Evolutionary conservation across 2,113 vertebrate species (phyloP).

Genomic region (Psittacula cyanocephala): DNA sequence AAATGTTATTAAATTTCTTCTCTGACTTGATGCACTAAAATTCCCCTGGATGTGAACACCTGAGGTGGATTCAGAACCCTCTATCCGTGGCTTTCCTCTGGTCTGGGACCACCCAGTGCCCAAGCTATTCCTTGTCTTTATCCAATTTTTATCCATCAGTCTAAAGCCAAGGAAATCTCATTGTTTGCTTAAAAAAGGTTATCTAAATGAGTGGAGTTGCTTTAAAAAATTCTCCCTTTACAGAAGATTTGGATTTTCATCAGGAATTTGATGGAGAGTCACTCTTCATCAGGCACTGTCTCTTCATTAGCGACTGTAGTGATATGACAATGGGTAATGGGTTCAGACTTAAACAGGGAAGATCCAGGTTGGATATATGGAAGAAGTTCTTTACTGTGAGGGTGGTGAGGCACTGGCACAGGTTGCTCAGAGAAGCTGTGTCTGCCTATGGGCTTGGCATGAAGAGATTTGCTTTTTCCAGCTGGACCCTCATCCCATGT

Average conservation of each 20-base stretch:
- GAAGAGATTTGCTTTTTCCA: neutral
- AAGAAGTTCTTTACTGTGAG: neutral
- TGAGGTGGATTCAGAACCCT: neutral
- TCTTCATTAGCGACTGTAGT: neutral
- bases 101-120: neutral
- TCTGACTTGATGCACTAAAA: neutral
- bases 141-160: neutral
- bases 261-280: neutral
- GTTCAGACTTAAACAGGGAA: neutral
- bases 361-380: neutral
- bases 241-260: neutral
- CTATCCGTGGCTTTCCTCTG: neutral
- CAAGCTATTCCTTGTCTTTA: neutral
- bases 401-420: neutral
- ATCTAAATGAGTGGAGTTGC: neutral
- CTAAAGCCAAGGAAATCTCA: neutral
- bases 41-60: neutral
- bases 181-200: neutral
- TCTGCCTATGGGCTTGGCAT: neutral
- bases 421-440: neutral
- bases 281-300: neutral
- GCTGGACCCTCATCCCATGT: rapidly evolving
- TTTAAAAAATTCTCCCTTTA: neutral
- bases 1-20: neutral
- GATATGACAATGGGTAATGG: neutral